A percentile compares a stretch with the other conserved stretches of the same genome.
phyloP scores from a whole-genome alignment of 53 echinoderm and acorn worm genomes.

The Stichopus horrens region DNA sequence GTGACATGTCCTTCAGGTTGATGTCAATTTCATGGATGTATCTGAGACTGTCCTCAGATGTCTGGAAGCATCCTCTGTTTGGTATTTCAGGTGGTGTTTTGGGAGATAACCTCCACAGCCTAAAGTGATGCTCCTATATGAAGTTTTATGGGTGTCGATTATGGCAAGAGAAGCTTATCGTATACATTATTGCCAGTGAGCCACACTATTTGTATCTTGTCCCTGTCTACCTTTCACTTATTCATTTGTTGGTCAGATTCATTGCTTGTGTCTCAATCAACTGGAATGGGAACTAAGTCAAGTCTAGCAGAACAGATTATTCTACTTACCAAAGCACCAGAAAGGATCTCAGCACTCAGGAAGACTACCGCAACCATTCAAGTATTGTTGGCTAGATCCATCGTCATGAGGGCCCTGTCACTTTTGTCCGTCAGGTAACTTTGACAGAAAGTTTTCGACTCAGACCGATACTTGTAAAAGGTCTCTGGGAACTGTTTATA shows the following conservation, averaged over 20 bases:
- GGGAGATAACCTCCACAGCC: no score
- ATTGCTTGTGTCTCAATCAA: slow-evolving; percentile 40
- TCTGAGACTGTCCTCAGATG: no score
- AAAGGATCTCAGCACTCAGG: slow-evolving; percentile 84
- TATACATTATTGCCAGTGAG: no score
- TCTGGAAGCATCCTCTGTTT: no score
- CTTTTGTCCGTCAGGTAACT: slow-evolving; percentile 93
- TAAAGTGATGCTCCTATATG: no score
- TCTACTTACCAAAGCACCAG: slow-evolving; percentile 69
- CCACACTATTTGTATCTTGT: not conserved
- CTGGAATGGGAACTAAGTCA: slow-evolving; percentile 43
- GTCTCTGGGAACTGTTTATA: no score
- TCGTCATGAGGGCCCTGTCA: slow-evolving; percentile 96
- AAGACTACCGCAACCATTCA: slow-evolving; percentile 90
- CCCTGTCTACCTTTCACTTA: not conserved
- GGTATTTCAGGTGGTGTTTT: no score
- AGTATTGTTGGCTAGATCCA: slow-evolving; percentile 87
- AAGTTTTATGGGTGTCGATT: no score
- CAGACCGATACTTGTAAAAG: no score
- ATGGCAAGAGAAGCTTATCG: no score
- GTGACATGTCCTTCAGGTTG: no score
- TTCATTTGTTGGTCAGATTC: slow-evolving; percentile 12
- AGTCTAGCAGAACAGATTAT: slow-evolving; percentile 91
- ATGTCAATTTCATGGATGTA: no score
- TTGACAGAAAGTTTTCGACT: not conserved